Base-by-base conservation (phyloP, 2,797 vertebrate species). In the Anguilla anguilla region DNA sequence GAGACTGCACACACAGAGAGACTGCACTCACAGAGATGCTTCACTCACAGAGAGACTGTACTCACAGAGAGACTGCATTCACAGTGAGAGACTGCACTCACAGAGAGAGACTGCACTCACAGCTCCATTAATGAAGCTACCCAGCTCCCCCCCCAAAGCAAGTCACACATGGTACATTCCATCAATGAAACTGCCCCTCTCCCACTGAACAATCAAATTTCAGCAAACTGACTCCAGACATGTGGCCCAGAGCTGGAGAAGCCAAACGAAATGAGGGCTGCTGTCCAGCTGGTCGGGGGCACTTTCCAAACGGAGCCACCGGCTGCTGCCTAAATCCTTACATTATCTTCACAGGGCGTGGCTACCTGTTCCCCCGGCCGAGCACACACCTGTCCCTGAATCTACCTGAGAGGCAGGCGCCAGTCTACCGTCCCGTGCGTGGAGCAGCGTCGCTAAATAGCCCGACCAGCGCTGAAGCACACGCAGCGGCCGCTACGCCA, bases 391-490 rank as follows among this genome's bases (percentile, higher is more conserved):
- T 88, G 89, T 90, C 89, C 89, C 51, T 53, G 86, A 13, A 74
- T 89, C 88, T 89, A 91, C 91, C 91, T 91, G 90, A 82, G 83
- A 15, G 88, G 86, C 90, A 86, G 86, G 43, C 25, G 59, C 89
- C 85, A 79, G 31, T 84, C 84, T 83, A 28, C 53, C 35, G 61
- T n/a, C 19, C 93, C 89, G 90, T 92, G 93, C 93, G 92, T 92
- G 88, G 91, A 90, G 90, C 93, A 93, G 94, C 94, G 93, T 95
- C 94, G 95, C 95, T 91, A 90, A 93, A 95, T 95, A 95, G 95
- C 95, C 94, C 93, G 95, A 95, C 95, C 95, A 94, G 91, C 91
- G 94, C 95, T 95, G 95, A 96, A 95, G 96, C 95, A 96, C 96
- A 96, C 95, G 95, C 95, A 94, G 94, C 92, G 93, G 95, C 95